Base-by-base conservation (phyloP, 1,140 invertebrate species). In the Penaeus japonicus region DNA sequence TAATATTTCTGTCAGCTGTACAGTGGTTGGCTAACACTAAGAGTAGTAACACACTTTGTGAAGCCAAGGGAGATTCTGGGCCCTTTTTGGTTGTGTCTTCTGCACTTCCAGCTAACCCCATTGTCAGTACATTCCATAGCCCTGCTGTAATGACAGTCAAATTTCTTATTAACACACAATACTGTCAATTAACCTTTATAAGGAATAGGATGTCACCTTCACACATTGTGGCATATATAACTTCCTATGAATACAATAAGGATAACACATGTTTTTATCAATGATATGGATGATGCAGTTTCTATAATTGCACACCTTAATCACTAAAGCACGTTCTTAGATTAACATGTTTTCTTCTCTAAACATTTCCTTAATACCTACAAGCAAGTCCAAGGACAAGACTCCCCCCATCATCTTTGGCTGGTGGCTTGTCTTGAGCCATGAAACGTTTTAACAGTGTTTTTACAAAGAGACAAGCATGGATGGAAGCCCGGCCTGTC, bases 21-120 rank as follows among this genome's bases (percentile, higher is more conserved):
- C 94, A 94, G 93, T 99, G 97, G 94, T 99, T 99, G 5, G 96
- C 95, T 86, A 99, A 93, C 77, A 98, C 95, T 83, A 99, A 93
- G 65, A 98, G 93, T 39, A 99, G 93, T 75, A 99, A 93, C 62
- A 98, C 94, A 91, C 97, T 97, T 93, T 98, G 97, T 93, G 96
- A 96, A 85, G 97, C 96, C 90, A 98, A 93, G 27, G 97, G 97
- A 86, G 97, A 96, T 90, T 98, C 93, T 24, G 96, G 95, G 88
- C 95, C 93, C 92, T 94, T 93, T 90, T 93, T 89, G 91, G 92
- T 88, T 91, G 92, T 92, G 30, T 92, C 92, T 62, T 94, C 92
- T 92, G 93, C 93, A 90, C 93, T 93, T 79, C 92, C 93, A 79
- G 89, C 89, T 93, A 92, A 62, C 27, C 94, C 95, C 90, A 96